Base-by-base conservation (phyloP, 2,888 invertebrate genomes). In the Eupithecia dodoneata region DNA sequence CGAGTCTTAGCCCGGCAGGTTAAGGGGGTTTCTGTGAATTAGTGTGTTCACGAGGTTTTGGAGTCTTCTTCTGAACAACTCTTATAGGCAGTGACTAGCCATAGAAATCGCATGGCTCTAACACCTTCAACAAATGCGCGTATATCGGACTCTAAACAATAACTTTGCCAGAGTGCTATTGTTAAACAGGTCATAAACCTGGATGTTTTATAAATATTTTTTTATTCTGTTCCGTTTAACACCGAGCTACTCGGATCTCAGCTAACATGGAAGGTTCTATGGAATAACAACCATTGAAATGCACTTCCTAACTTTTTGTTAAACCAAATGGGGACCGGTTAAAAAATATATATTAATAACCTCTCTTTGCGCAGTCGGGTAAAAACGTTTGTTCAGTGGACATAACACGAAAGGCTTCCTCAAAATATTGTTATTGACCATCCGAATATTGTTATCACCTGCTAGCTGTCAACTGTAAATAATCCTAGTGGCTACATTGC, bases 401-500 rank as follows among this genome's bases (percentile, higher is more conserved):
- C 30, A 30, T 30, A 63, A 63, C 9, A 30, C 0, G 12, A 30
- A 63, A 30, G 63, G 63, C 63, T 30, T 63, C 63, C 10, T 63
- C 30, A 12, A 63, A 63, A 63, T 30, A 30, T 30, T 12, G 59
- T 18, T 59, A 30, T 18, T 10, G 63, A 63, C 12, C 30, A 30
- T 63, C 30, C 30, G 30, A 30, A 30, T 30, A 30, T 30, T 30
- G 30, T 30, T 30, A 30, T 30, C 63, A 59, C 55, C 55, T 59
- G 55, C 9, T 55, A n/a, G 18, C n/a, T 70, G 12, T 47, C 45
- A 45, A 70, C 7, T 73, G 63, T 59, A 30, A 52, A 73, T 65
- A 65, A 63, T 70, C 63, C 69, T 49, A 71, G 15, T 71, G 47
- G 67, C 59, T 69, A 52, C 47, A 70, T 76, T 76, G 72, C 55